phyloP scores from a whole-genome alignment of 2,888 invertebrate species.

The Marasmarcha lunaedactyla region DNA sequence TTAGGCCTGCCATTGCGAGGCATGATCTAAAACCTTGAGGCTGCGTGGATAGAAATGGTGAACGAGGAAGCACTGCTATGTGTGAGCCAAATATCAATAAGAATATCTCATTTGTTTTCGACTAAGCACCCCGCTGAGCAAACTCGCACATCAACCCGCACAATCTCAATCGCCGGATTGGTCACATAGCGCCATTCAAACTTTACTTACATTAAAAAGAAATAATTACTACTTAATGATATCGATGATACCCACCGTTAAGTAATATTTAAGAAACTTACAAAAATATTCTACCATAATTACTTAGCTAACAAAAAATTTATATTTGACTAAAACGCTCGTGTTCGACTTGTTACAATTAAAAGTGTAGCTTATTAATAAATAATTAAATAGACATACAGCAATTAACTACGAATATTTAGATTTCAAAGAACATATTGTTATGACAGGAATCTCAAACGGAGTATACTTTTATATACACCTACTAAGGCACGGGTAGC shows the following conservation, averaged over 20 bases:
- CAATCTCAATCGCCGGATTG: no score
- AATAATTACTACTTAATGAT: no score
- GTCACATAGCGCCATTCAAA: no score
- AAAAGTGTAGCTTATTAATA: conserved; percentile 8
- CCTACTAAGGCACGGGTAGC: neutral
- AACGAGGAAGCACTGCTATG: no score
- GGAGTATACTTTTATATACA: neutral
- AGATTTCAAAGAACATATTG: neutral
- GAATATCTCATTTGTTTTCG: no score
- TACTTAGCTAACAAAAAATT: conserved; percentile 59
- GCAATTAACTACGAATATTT: neutral
- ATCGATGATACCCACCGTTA: conserved; percentile 3
- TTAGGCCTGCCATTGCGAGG: no score
- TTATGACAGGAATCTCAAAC: neutral
- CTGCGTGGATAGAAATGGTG: no score
- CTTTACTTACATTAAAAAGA: no score
- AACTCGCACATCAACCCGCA: no score
- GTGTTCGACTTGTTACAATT: conserved; percentile 46
- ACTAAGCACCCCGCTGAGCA: no score
- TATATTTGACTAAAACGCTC: conserved; percentile 52
- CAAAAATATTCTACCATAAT: conserved; percentile 28
- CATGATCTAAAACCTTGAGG: no score
- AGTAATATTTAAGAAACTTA: conserved; percentile 22
- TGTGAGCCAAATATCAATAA: no score
- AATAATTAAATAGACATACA: conserved; percentile 6